phyloP scores from a whole-genome alignment of 2,797 vertebrate species.

The Argya squamiceps region DNA sequence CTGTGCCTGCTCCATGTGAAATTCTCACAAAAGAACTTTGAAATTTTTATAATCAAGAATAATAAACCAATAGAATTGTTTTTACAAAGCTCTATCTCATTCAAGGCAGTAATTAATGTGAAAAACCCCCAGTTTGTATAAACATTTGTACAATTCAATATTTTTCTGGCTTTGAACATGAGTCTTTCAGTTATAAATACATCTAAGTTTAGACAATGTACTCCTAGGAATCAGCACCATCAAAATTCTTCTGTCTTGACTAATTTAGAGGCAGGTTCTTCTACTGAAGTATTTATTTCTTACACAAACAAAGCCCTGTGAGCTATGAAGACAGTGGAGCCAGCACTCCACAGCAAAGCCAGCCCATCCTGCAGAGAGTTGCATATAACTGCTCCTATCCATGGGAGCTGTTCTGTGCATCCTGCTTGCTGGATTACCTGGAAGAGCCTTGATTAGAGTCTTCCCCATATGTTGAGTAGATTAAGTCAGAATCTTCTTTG shows the following conservation, averaged over 20 bases:
- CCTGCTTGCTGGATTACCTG: slow-evolving; percentile 76
- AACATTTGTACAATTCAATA: neutral
- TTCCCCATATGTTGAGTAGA: slow-evolving; percentile 90
- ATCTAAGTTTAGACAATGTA: neutral
- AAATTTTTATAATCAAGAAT: neutral
- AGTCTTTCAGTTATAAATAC: neutral
- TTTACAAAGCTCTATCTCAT: neutral
- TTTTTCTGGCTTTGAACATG: neutral
- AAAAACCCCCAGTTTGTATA: neutral
- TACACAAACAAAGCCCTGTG: neutral
- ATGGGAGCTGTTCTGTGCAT: neutral
- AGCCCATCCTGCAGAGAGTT: neutral
- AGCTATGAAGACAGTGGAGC: neutral
- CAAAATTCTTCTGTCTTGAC: neutral
- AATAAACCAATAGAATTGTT: neutral
- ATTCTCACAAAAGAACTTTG: neutral
- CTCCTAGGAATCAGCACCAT: neutral
- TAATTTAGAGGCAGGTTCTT: neutral
- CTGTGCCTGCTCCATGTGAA: neutral
- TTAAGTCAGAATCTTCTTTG: slow-evolving; percentile 95
- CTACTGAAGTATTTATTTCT: neutral
- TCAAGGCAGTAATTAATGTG: neutral
- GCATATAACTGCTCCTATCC: neutral
- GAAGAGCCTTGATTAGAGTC: slow-evolving; percentile 87
- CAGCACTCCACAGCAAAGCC: neutral